Evolutionary conservation across 2,888 invertebrate species (phyloP), one percentile per base, ranked within the genome.

Genomic region (Balanococcus diminutus): DNA sequence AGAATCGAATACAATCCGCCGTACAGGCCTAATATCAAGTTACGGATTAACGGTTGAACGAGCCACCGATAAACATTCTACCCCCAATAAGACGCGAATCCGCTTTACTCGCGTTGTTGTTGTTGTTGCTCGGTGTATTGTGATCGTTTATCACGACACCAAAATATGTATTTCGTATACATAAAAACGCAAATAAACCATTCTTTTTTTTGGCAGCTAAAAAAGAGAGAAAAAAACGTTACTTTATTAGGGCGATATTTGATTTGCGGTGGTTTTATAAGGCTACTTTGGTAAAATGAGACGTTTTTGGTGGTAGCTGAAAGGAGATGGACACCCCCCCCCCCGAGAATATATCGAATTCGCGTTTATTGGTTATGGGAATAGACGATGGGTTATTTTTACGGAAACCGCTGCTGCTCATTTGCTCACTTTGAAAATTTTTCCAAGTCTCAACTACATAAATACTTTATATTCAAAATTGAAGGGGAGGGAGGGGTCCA

Each of bases 31-130:
- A 84, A 84, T 84, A 84, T 84, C 84, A 84, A 84, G 67, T 84
- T 84, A 84, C 84, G 67, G 84, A 84, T 84, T 84, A 84, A 84
- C 84, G 84, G 84, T 84, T 75, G 84, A 84, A 84, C 72, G 84
- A 84, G 67, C 84, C 84, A 39, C 72, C 84, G 84, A 84, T 84
- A 84, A 84, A 84, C 84, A 84, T 84, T 84, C 39, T 84, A 84
- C 84, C 84, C 84, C 84, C 84, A 84, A 84, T 84, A 42, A 39
- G 84, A 84, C 67, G 67, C n/a, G 75, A 84, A 84, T 84, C 72
- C 75, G 67, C 84, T 84, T n/a, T n/a, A n/a, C n/a, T n/a, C n/a
- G n/a, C n/a, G n/a, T n/a, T n/a, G n/a, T n/a, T 84, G 42, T n/a
- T 84, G 72, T 72, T 72, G 72, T 72, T 72, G 67, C 75, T 84